Percentiles rank a stretch among this genome's conserved stretches.
Evolutionary conservation across 64 coral and sea anemone genomes (phyloP).

Genomic region (Astreopora myriophthalma): DNA sequence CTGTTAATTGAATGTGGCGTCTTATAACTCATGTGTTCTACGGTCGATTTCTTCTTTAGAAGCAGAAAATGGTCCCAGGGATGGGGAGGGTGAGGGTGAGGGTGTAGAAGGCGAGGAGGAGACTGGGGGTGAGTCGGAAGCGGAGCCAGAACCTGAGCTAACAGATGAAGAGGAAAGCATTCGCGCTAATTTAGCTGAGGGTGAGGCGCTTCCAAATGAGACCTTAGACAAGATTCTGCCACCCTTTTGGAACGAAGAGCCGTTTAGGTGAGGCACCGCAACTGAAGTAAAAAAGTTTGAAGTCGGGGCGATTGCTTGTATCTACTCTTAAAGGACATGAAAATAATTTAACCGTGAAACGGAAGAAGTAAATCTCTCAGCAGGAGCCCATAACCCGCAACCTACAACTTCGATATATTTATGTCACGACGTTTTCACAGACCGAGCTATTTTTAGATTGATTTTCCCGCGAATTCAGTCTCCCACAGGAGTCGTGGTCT

Average conservation of each 20-base stretch:
- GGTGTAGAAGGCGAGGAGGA: constrained; percentile 59
- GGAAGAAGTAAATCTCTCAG: too few relatives aligned
- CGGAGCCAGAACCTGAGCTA: constrained; percentile 74
- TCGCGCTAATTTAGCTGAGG: constrained; percentile 74
- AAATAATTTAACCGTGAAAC: too few relatives aligned
- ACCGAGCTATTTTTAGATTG: too few relatives aligned
- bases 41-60: neutral
- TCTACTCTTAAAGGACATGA: too few relatives aligned
- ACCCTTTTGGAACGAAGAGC: constrained; percentile 97
- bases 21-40: neutral
- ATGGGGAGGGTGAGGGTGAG: constrained; percentile 34
- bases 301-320: too few relatives aligned
- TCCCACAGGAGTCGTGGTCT: too few relatives aligned
- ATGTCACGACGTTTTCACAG: too few relatives aligned
- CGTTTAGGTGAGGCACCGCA: constrained; percentile 81
- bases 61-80: neutral
- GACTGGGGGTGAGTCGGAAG: constrained; percentile 39
- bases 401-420: too few relatives aligned
- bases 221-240: constrained; percentile 88
- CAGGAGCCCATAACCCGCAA: too few relatives aligned
- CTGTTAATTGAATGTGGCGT: too few relatives aligned
- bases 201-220: constrained; percentile 75
- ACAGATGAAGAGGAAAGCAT: constrained; percentile 98
- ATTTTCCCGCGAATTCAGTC: too few relatives aligned
- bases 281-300: too few relatives aligned